Evolutionary conservation across 2,888 invertebrate species (phyloP).

Genomic region (Teinopalpus imperialis): DNA sequence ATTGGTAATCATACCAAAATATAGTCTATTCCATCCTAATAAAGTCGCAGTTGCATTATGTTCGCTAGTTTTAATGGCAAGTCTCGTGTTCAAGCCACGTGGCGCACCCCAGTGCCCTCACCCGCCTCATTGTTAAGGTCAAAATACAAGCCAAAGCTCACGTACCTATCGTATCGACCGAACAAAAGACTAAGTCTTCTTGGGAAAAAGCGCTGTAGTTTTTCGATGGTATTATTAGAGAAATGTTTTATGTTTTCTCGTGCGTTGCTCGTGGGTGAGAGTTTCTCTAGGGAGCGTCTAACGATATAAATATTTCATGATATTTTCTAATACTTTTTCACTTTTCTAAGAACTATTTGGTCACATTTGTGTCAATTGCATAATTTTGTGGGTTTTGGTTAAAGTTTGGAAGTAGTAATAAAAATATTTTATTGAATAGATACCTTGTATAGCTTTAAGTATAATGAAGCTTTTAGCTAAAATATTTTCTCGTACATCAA

Average conservation of each 20-base stretch:
- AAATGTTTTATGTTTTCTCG: slow-evolving; percentile 49
- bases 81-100: slow-evolving; percentile 52
- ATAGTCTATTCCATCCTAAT: not conserved
- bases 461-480: no score
- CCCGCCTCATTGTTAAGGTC: slow-evolving; percentile 60
- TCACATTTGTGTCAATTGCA: no score
- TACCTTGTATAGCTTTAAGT: no score
- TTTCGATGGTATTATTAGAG: slow-evolving; percentile 51
- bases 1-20: slow-evolving; percentile 3
- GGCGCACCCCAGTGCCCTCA: slow-evolving; percentile 50
- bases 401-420: no score
- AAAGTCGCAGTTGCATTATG: slow-evolving; percentile 10
- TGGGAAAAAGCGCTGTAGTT: slow-evolving; percentile 51
- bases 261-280: slow-evolving; percentile 29
- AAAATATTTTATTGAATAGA: no score
- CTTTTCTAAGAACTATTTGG: no score
- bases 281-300: slow-evolving; percentile 19
- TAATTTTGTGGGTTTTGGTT: no score
- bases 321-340: no score
- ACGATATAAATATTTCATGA: not conserved
- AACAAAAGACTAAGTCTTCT: slow-evolving; percentile 57
- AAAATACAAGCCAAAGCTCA: slow-evolving; percentile 71
- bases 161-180: slow-evolving; percentile 51
- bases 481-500: no score
- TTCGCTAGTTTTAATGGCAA: slow-evolving; percentile 21